phyloP scores from a whole-genome alignment of 2,797 vertebrate genomes.

The Rhodeus uyekii region DNA sequence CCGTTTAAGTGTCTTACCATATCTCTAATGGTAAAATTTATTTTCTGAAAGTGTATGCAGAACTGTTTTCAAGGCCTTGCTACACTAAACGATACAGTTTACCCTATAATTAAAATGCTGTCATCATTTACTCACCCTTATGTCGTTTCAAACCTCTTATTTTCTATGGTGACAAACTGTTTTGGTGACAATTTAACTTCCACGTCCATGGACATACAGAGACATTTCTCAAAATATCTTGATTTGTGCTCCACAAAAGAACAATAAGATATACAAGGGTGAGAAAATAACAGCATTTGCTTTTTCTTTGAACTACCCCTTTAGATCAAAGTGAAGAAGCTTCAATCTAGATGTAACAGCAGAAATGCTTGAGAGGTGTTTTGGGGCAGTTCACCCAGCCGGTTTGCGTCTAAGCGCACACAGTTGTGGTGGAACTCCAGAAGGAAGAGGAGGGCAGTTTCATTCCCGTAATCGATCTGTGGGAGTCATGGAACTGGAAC shows the following conservation, averaged over 20 bases:
- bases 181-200: neutral
- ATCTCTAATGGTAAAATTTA: neutral
- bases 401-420: slow-evolving; percentile 9
- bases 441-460: slow-evolving; percentile 53
- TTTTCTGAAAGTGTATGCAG: neutral
- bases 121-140: neutral
- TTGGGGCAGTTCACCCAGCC: slow-evolving; percentile 27
- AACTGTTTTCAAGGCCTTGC: neutral
- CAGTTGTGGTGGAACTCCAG: slow-evolving; percentile 54
- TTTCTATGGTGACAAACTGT: neutral
- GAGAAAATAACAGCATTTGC: neutral
- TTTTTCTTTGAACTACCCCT: neutral
- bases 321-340: neutral
- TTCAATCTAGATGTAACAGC: slow-evolving; percentile 17
- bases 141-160: neutral
- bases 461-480: slow-evolving; percentile 67
- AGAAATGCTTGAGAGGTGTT: slow-evolving; percentile 47
- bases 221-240: neutral
- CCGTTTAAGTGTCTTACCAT: neutral
- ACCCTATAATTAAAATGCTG: neutral
- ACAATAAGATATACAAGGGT: neutral
- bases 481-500: slow-evolving; percentile 72
- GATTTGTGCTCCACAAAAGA: neutral
- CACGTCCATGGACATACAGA: neutral
- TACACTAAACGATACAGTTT: neutral